Evolutionary conservation across 2,113 vertebrate species (phyloP).

Genomic region (Pluvialis apricaria): DNA sequence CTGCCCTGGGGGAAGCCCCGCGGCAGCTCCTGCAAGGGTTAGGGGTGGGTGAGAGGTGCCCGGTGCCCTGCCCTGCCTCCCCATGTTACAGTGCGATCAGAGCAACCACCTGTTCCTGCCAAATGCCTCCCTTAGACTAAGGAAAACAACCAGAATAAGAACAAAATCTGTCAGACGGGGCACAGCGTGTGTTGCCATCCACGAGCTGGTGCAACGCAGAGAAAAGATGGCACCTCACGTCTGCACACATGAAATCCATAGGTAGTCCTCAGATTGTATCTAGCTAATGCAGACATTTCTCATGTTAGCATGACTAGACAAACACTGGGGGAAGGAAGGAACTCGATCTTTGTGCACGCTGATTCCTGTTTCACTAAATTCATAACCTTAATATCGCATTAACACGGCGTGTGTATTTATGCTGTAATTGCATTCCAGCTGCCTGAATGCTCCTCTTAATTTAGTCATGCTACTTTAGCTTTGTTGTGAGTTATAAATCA

Average conservation of each 20-base stretch:
- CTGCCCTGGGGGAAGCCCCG: background rate
- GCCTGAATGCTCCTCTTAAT: conserved; percentile 20
- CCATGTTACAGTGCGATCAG: background rate
- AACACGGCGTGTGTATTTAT: background rate
- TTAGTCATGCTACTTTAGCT: conserved; percentile 18
- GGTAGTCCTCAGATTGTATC: background rate
- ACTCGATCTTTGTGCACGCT: accelerated
- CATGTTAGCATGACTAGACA: background rate
- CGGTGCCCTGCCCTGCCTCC: background rate
- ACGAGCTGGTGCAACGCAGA: background rate
- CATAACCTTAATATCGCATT: background rate
- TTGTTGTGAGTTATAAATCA: conserved; percentile 27
- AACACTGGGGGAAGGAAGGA: background rate
- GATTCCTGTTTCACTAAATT: background rate
- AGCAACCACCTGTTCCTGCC: background rate
- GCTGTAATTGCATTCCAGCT: conserved; percentile 3
- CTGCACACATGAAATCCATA: background rate
- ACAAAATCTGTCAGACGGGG: background rate
- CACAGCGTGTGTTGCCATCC: accelerated
- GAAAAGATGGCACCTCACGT: background rate
- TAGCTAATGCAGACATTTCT: background rate
- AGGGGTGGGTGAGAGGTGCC: background rate
- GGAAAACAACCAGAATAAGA: background rate
- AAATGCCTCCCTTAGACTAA: background rate
- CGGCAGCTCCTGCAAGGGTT: background rate